Evolutionary conservation across 2,888 invertebrate species (phyloP).

Genomic region (Caenorhabditis becei): DNA sequence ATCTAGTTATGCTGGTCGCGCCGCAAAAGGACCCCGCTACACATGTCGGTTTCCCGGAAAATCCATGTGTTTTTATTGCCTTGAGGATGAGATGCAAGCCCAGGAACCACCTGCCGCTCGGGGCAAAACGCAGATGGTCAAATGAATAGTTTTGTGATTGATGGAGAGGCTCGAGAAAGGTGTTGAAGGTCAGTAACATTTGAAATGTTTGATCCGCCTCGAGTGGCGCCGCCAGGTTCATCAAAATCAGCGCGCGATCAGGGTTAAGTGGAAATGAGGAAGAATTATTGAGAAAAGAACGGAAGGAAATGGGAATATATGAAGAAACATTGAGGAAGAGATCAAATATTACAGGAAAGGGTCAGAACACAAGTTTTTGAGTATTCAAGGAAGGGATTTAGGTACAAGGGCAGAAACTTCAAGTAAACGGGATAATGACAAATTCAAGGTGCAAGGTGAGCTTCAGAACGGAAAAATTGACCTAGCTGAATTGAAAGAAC

Average conservation of each 20-base stretch:
- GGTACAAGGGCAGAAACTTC: no score
- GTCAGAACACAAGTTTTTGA: background rate
- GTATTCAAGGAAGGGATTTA: no score
- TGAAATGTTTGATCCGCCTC: slow-evolving; percentile 51
- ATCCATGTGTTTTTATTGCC: slow-evolving; percentile 51
- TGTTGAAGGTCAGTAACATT: slow-evolving; percentile 34
- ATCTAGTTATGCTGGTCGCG: slow-evolving; percentile 25
- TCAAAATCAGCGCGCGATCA: slow-evolving; percentile 55
- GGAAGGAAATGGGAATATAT: background rate
- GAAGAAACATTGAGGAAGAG: background rate
- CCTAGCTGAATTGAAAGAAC: no score
- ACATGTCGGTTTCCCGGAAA: slow-evolving; percentile 17
- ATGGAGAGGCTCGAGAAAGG: slow-evolving; percentile 30
- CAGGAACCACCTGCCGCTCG: slow-evolving; percentile 47
- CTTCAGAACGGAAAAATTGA: no score
- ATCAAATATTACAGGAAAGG: background rate
- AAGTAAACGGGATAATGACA: no score
- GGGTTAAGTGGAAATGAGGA: slow-evolving; percentile 55
- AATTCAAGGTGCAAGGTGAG: no score
- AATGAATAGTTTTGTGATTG: background rate
- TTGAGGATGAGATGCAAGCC: slow-evolving; percentile 11
- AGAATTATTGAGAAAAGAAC: slow-evolving; percentile 5
- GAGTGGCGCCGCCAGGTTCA: slow-evolving; percentile 49
- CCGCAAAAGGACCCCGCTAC: slow-evolving; percentile 6
- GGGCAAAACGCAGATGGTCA: slow-evolving; percentile 29